Evolutionary conservation across 2,113 vertebrate genomes (phyloP), one percentile per base, ranked within the genome.

Genomic region (Butorides virescens): DNA sequence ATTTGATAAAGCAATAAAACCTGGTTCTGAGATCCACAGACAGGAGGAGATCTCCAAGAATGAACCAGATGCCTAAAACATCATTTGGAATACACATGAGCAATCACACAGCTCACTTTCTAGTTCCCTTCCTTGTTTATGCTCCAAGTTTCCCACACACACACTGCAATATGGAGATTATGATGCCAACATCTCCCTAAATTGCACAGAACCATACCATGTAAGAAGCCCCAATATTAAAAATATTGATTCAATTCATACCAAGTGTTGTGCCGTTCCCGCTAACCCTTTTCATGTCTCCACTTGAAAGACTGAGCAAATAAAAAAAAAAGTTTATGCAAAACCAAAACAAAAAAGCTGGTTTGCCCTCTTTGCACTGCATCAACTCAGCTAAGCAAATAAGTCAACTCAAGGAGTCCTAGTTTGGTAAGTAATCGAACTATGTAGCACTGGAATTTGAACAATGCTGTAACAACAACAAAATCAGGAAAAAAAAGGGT

Each of bases 401-500:
- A 73, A 27, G 44, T 29, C 82, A 72, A 62, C 34, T 66, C 61
- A 14, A 13, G 62, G 49, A 90, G 32, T 65, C 91, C 65, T 56
- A 72, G 47, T 88, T 86, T 81, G 86, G 42, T 56, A 87, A 94
- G 59, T 39, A 39, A 94, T 21, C 16, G 4, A 92, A 89, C 37
- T 53, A 66, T 4, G 32, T 5, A 80, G 66, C 76, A 72, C 34
- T 66, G 82, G 86, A 92, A 96, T 88, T 79, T 42, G 9, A 94
- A 72, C 32, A 77, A 86, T 36, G 82, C 34, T 79, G 1, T 21
- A 89, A 76, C 56, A 95, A 85, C 44, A 84, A 88, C 39, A 97
- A 93, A 93, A 86, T 67, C 26, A n/a, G 82, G 79, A 49, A 59
- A 81, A 86, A 88, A 83, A 83, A 52, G 18, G 13, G 80, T 79